Base-by-base conservation (phyloP, 2,797 vertebrate species). In the Molossus molossus region DNA sequence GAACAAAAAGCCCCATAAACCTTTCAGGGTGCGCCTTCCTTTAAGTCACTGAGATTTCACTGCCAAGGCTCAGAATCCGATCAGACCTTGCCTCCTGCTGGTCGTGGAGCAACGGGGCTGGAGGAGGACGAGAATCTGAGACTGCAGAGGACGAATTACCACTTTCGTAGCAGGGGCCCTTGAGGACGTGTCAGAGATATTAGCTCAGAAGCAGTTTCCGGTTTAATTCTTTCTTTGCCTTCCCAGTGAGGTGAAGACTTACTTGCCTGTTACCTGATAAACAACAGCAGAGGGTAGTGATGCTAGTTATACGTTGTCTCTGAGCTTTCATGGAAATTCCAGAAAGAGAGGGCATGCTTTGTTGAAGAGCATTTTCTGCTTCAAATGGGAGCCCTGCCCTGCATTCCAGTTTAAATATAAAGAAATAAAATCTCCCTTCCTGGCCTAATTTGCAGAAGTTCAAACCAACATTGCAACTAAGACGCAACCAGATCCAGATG, bases 311-410 rank as follows among this genome's bases (percentile, higher is more conserved):
- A 60, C 20, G 58, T 84, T 62, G 55, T 69, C 92, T 67, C 77
- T 91, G 83, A 77, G 23, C 55, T 72, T 93, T 53, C n/a, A 85
- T 67, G 50, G 75, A 88, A 81, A 40, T 67, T 87, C 72, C 57
- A 21, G 67, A 84, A 55, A 67, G 40, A 83, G 57, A 87, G 75
- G 25, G 5, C 6, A 4, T 17, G 10, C 33, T 10, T 89, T 65
- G 37, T 80, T 65, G 27, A 29, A 73, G n/a, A 86, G 15, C 25
- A 27, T 80, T 87, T 55, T 86, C 64, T 83, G 27, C 57, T 5
- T 89, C 40, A 50, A 4, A 9, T 70, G n/a, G 53, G 75, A 48
- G 23, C 3, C 79, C 27, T 15, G 17, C 64, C 15, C n/a, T n/a
- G 0, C 9, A 13, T 65, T 45, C 37, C 67, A 48, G 1, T 13